Evolutionary conservation across 2,888 invertebrate species (phyloP).

Genomic region (Drosophila tanythrix): DNA sequence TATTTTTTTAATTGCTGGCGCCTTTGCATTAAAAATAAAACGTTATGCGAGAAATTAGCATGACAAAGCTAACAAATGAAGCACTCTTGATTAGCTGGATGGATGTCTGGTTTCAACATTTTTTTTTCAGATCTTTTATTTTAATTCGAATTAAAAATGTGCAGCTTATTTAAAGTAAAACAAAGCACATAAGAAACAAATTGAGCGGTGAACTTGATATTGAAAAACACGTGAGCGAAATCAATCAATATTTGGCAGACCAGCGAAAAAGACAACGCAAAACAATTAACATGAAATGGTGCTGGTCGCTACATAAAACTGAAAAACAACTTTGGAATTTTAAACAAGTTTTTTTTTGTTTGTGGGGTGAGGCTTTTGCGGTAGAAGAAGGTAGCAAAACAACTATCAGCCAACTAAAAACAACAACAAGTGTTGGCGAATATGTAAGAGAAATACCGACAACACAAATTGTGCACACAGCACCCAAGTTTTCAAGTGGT

Average conservation of each 20-base stretch:
- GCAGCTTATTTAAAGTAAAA: conserved; percentile 53
- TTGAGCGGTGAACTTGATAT: conserved; percentile 55
- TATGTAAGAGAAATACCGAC: conserved; percentile 56
- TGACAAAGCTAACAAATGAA: conserved; percentile 60
- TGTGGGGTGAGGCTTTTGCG: background rate
- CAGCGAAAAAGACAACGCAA: conserved; percentile 34
- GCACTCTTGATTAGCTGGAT: conserved; percentile 45
- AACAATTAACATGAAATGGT: conserved; percentile 61
- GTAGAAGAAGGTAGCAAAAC: conserved; percentile 24
- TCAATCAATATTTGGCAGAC: conserved; percentile 51
- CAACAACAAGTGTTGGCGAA: conserved; percentile 20
- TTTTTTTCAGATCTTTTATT: conserved; percentile 28
- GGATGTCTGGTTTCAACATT: conserved; percentile 32
- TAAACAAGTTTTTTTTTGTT: conserved; percentile 44
- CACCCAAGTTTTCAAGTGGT: conserved; percentile 39
- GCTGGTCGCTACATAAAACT: conserved; percentile 34
- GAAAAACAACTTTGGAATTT: conserved; percentile 56
- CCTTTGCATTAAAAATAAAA: conserved; percentile 32
- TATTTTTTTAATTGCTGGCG: background rate
- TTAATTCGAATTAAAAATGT: conserved; percentile 29
- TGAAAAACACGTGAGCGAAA: conserved; percentile 46
- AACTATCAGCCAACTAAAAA: conserved; percentile 7
- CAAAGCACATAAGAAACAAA: conserved; percentile 21
- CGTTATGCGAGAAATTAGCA: conserved; percentile 53
- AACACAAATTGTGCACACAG: conserved; percentile 22